Evolutionary conservation across 2,797 vertebrate genomes (phyloP).

Genomic region (Brachyalestes nurse): DNA sequence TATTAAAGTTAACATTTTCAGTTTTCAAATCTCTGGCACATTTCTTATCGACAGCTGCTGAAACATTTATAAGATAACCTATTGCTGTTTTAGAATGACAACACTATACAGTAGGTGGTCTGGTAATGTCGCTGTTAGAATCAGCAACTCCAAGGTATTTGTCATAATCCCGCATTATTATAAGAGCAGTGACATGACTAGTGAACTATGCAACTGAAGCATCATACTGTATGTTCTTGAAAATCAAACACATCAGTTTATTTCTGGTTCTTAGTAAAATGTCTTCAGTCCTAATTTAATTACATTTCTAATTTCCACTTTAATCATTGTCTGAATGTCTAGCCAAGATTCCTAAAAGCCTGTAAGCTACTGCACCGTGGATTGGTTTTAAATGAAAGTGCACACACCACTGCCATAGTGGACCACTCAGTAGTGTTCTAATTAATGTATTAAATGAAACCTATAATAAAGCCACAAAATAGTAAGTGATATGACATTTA

Average conservation of each 20-base stretch:
- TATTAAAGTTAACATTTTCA: constrained; percentile 48
- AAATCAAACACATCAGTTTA: not conserved
- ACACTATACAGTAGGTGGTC: not conserved
- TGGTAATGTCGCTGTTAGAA: not conserved
- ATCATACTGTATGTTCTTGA: not conserved
- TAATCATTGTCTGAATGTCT: not conserved
- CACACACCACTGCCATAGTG: not conserved
- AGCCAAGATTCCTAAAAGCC: not conserved
- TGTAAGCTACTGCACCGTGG: not conserved
- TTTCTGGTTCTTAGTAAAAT: not conserved
- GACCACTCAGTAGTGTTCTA: not conserved
- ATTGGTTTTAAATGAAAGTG: not conserved
- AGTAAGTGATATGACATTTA: not conserved
- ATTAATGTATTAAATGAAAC: not conserved
- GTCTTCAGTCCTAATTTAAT: not conserved
- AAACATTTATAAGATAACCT: constrained; percentile 11
- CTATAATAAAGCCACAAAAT: not conserved
- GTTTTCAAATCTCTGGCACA: constrained; percentile 23
- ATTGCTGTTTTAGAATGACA: not conserved
- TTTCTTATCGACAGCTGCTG: constrained; percentile 13
- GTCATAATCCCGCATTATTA: not conserved
- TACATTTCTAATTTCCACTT: not conserved
- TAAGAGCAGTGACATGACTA: not conserved
- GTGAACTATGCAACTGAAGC: not conserved
- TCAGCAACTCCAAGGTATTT: not conserved